phyloP scores from a whole-genome alignment of 2,797 vertebrate species.

The Typhlichthys eigenmanni region DNA sequence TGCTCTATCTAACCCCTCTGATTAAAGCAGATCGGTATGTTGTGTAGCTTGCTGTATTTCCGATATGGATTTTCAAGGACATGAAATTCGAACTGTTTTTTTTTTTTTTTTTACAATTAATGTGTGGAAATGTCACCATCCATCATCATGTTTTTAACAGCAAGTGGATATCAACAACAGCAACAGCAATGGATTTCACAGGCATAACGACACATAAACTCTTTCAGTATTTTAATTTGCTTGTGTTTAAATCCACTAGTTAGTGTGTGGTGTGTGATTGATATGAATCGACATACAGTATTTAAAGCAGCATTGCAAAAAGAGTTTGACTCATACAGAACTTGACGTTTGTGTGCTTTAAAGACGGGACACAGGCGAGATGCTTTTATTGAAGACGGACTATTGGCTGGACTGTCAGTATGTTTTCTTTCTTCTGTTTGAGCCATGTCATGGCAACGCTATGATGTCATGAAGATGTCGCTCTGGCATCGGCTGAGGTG shows the following conservation, averaged over 20 bases:
- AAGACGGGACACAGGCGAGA: slow-evolving; percentile 46
- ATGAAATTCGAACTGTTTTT: slow-evolving; percentile 4
- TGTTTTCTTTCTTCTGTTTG: slow-evolving; percentile 42
- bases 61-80: not conserved
- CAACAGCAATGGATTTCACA: too few relatives aligned
- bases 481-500: slow-evolving; percentile 48
- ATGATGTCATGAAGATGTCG: slow-evolving; percentile 63
- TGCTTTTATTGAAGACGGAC: slow-evolving; percentile 46
- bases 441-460: slow-evolving; percentile 45
- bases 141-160: slow-evolving; percentile 8
- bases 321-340: slow-evolving; percentile 36
- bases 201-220: not conserved
- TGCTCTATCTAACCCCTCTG: slow-evolving; percentile 15
- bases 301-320: slow-evolving; percentile 19
- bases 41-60: slow-evolving; percentile 13
- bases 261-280: slow-evolving; percentile 7
- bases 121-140: slow-evolving; percentile 20
- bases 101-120: slow-evolving; percentile 9
- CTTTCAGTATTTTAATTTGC: slow-evolving; percentile 5
- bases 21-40: slow-evolving; percentile 26
- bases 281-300: not conserved
- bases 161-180: too few relatives aligned
- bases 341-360: slow-evolving; percentile 56
- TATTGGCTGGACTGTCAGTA: slow-evolving; percentile 32
- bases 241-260: slow-evolving; percentile 37